A percentile compares a stretch with the other conserved stretches of the same genome.
Evolutionary conservation across 2,797 vertebrate genomes (phyloP).

Genomic region (Rhinella marina): DNA sequence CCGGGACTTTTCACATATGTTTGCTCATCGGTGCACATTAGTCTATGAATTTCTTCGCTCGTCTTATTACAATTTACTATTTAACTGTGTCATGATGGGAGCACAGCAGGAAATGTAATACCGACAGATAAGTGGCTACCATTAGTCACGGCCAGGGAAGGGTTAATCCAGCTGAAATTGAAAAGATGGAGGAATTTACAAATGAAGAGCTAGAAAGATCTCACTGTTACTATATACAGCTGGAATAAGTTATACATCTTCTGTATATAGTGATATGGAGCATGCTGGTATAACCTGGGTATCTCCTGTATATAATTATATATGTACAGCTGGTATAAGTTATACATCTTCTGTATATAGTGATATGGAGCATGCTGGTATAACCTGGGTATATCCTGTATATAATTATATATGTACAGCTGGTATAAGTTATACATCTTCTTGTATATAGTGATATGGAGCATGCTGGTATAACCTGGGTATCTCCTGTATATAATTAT

Average conservation of each 20-base stretch:
- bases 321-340: too few species aligned
- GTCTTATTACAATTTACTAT: constrained; percentile 1
- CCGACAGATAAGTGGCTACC: background rate
- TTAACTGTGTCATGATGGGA: constrained; percentile 20
- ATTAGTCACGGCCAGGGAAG: background rate
- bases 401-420: constrained; percentile 13
- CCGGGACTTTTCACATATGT: constrained; percentile 49
- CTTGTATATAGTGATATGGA: background rate
- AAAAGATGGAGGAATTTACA: too few species aligned
- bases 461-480: background rate
- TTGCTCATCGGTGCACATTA: constrained; percentile 48
- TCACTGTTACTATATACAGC: too few species aligned
- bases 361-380: background rate
- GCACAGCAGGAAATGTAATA: background rate
- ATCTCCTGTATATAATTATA: too few species aligned
- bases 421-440: background rate
- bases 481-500: background rate
- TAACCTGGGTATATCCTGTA: background rate
- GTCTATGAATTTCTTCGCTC: background rate
- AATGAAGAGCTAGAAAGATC: too few species aligned
- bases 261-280: too few species aligned
- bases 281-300: too few species aligned
- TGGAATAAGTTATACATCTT: too few species aligned
- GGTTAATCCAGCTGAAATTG: background rate
- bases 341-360: background rate